These are phyloP conservation scores for Neolamprologus longior DNA, from an alignment of 2,113 vertebrate genomes.

Conservation along the genomic window DNA sequence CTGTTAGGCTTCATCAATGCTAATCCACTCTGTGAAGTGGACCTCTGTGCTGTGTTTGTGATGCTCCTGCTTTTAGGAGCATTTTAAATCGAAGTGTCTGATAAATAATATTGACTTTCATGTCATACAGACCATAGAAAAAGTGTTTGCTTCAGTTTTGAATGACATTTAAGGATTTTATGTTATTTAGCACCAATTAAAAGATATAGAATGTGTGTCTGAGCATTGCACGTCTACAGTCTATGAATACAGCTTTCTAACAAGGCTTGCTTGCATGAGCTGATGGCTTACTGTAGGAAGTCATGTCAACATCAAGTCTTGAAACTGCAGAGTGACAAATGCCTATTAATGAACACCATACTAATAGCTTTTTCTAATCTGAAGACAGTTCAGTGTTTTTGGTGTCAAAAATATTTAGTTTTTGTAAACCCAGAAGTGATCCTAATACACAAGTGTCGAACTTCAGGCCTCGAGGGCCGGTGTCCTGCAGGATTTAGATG, in stretches of 20 bases:
- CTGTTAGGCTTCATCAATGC: background rate
- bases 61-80: background rate
- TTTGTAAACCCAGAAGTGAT: background rate
- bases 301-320: background rate
- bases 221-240: background rate
- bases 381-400: background rate
- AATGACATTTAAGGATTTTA: background rate
- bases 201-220: background rate
- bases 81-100: background rate
- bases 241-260: background rate
- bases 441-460: background rate
- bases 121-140: background rate
- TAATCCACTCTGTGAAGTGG: background rate
- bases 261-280: background rate
- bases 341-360: background rate
- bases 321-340: background rate
- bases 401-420: background rate
- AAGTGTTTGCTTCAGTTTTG: background rate
- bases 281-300: background rate
- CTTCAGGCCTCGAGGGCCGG: background rate
- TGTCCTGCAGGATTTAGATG: background rate
- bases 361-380: background rate
- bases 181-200: background rate
- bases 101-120: background rate
- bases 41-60: background rate